These are phyloP conservation scores for Acronicta aceris DNA, from an alignment of 2,888 invertebrate genomes.

Conservation along the genomic window DNA sequence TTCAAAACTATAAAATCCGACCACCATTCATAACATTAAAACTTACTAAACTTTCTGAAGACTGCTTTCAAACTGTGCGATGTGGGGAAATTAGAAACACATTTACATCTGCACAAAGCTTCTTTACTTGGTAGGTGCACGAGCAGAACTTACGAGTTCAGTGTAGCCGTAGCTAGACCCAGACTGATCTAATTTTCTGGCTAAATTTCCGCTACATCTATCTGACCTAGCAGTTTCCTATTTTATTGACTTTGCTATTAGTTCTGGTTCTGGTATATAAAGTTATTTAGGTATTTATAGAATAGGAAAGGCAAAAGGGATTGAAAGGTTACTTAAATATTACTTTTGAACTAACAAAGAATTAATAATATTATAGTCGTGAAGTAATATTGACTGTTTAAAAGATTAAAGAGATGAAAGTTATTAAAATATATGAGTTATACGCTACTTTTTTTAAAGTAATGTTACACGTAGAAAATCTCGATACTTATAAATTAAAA, in stretches of 20 bases:
- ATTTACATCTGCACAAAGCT: slow-evolving; percentile 51
- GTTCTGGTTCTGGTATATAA: background rate
- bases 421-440: too few species aligned
- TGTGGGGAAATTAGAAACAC: slow-evolving; percentile 56
- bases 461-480: too few species aligned
- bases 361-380: too few species aligned
- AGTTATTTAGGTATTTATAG: background rate
- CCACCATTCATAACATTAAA: slow-evolving; percentile 31
- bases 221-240: slow-evolving; percentile 21
- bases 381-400: too few species aligned
- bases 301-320: background rate
- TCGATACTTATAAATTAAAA: too few species aligned
- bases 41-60: slow-evolving; percentile 40
- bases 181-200: slow-evolving; percentile 53
- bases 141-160: slow-evolving; percentile 31
- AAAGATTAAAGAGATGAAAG: too few species aligned
- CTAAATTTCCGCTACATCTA: slow-evolving; percentile 48
- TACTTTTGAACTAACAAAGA: too few species aligned
- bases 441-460: too few species aligned
- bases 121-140: slow-evolving; percentile 37
- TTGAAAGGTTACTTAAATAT: too few species aligned
- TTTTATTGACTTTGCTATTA: slow-evolving; percentile 21
- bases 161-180: slow-evolving; percentile 36
- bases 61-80: slow-evolving; percentile 39
- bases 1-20: background rate